Conservation (phyloP, 2,797 vertebrate genomes). For the Ptychadena robeensis region DNA sequence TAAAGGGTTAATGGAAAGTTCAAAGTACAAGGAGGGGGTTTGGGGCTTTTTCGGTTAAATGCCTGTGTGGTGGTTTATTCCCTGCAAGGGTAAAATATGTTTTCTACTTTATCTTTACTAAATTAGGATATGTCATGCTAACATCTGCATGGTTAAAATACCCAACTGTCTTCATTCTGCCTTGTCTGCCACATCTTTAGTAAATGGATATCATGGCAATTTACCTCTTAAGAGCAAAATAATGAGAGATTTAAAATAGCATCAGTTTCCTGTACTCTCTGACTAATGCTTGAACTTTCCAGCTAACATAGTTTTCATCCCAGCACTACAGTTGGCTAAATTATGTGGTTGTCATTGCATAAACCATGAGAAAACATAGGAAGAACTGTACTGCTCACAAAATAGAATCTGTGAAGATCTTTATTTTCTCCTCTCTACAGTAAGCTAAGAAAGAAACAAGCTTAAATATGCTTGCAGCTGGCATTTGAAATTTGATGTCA, state of each 20-base stretch:
- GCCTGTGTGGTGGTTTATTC: no score
- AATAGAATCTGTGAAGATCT: neutral
- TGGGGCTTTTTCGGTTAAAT: no score
- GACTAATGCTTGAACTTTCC: conserved; percentile 29
- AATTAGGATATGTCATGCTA: neutral
- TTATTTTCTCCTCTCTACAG: neutral
- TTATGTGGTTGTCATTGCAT: conserved; percentile 8
- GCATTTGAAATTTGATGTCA: neutral
- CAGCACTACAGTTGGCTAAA: neutral
- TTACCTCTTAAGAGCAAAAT: conserved; percentile 4
- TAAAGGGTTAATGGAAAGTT: neutral
- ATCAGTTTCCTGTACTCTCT: conserved; percentile 23
- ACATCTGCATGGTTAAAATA: neutral
- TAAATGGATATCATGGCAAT: conserved; percentile 11
- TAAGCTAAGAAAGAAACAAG: neutral
- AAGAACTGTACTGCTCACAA: neutral
- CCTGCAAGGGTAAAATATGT: no score
- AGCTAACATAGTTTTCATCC: conserved; percentile 13
- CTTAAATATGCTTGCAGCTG: neutral
- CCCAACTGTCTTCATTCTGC: neutral
- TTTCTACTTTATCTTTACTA: no score
- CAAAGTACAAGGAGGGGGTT: no score
- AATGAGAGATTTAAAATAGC: conserved; percentile 27
- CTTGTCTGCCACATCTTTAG: neutral
- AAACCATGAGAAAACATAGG: neutral